phyloP scores from a whole-genome alignment of 2,888 invertebrate genomes.

The Achlya flavicornis region DNA sequence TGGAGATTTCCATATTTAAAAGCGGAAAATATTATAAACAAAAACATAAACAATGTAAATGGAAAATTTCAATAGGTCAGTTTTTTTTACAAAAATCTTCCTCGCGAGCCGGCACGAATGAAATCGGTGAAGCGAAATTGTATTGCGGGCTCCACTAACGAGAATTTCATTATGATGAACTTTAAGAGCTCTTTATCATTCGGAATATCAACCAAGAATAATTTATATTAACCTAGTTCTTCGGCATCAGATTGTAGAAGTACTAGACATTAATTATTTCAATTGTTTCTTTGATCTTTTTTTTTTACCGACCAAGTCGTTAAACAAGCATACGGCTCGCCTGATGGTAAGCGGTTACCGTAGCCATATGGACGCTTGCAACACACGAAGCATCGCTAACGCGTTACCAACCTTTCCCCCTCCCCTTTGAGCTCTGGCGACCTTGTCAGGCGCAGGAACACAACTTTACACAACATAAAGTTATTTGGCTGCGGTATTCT shows the following conservation, averaged over 20 bases:
- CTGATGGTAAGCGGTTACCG: too few species aligned
- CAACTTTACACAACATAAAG: too few species aligned
- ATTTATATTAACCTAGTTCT: constrained; percentile 39
- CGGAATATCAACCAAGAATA: constrained; percentile 42
- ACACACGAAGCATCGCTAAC: too few species aligned
- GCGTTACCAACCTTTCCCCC: too few species aligned
- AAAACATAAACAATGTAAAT: constrained; percentile 17
- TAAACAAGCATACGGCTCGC: too few species aligned
- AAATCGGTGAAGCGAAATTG: constrained; percentile 70
- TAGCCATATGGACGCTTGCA: too few species aligned
- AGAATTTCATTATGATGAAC: constrained; percentile 70
- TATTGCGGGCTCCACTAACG: constrained; percentile 74
- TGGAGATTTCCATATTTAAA: not conserved
- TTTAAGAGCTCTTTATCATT: constrained; percentile 58
- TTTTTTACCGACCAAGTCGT: too few species aligned
- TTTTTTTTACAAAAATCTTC: constrained; percentile 51
- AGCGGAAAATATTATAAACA: not conserved
- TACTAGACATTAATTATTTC: constrained; percentile 10
- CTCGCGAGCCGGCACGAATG: constrained; percentile 51
- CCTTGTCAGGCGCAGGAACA: too few species aligned
- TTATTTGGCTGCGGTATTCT: too few species aligned
- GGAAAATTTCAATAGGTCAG: constrained; percentile 50
- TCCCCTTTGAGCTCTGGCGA: too few species aligned
- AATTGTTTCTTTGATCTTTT: not conserved
- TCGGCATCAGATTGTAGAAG: constrained; percentile 26